Conservation (phyloP, 2,888 invertebrate genomes). For the Agrenia bidenticulata region DNA sequence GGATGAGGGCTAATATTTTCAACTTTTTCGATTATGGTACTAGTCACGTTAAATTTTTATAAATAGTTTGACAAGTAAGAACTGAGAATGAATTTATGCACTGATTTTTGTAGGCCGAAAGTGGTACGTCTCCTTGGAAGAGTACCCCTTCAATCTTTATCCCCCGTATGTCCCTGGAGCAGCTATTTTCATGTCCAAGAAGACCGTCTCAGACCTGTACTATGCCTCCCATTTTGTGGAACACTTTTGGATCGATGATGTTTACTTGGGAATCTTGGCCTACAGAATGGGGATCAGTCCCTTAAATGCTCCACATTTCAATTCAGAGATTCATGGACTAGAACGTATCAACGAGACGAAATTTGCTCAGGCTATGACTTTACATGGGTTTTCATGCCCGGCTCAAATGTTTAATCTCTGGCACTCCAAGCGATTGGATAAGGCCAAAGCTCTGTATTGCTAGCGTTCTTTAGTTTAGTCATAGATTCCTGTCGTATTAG, state of each 20-base stretch:
- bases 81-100: too few relatives aligned
- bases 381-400: constrained; percentile 35
- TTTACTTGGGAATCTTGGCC: constrained; percentile 39
- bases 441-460: too few relatives aligned
- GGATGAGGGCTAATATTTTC: background rate
- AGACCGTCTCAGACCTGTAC: constrained; percentile 24
- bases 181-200: constrained; percentile 28
- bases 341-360: background rate
- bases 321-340: background rate
- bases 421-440: too few relatives aligned
- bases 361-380: constrained; percentile 17
- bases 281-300: constrained; percentile 28
- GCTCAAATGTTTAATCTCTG: constrained; percentile 19
- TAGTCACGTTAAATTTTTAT: too few relatives aligned
- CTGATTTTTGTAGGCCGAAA: constrained; percentile 18
- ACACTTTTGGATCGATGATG: constrained; percentile 40
- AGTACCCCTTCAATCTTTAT: constrained; percentile 30
- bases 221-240: constrained; percentile 28
- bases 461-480: too few relatives aligned
- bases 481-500: too few relatives aligned
- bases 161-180: constrained; percentile 38
- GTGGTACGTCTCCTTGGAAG: constrained; percentile 20
- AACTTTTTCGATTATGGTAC: background rate
- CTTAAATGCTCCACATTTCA: constrained; percentile 15
- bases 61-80: too few relatives aligned